A percentile compares a stretch with the other conserved stretches of the same genome.
Evolutionary conservation across 2,113 vertebrate genomes (phyloP).

Genomic region (Boleophthalmus pectinirostris): DNA sequence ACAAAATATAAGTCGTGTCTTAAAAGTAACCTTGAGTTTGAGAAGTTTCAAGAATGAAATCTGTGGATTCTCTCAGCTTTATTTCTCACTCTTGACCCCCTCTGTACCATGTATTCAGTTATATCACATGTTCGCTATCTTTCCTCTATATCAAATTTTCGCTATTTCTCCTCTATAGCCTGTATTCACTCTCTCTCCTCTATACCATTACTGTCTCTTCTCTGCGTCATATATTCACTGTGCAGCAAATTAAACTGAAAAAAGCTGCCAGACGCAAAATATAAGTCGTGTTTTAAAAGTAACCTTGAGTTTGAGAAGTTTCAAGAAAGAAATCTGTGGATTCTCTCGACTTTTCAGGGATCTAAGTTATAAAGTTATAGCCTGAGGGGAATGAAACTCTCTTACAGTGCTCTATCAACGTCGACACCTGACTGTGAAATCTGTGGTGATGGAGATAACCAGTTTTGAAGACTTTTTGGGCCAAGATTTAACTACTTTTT

Average conservation of each 20-base stretch:
- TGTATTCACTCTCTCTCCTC: too few relatives aligned
- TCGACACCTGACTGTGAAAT: too few relatives aligned
- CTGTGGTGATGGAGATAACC: background rate
- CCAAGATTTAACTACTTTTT: too few relatives aligned
- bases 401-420: too few relatives aligned
- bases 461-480: background rate
- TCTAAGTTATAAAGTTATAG: background rate
- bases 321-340: background rate
- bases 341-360: background rate
- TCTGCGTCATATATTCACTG: too few relatives aligned
- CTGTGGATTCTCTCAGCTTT: too few relatives aligned
- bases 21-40: background rate
- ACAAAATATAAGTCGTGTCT: background rate
- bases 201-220: too few relatives aligned
- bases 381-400: background rate
- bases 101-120: too few relatives aligned
- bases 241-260: slow-evolving; percentile 9
- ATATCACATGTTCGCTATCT: too few relatives aligned
- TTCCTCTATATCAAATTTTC: too few relatives aligned
- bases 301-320: background rate
- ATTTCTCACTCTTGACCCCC: too few relatives aligned
- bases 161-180: too few relatives aligned
- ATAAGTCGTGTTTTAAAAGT: background rate
- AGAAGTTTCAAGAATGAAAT: background rate
- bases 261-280: background rate